These are phyloP conservation scores for Laterallus jamaicensis DNA, from an alignment of 2,113 vertebrate species.

Conservation along the genomic window DNA sequence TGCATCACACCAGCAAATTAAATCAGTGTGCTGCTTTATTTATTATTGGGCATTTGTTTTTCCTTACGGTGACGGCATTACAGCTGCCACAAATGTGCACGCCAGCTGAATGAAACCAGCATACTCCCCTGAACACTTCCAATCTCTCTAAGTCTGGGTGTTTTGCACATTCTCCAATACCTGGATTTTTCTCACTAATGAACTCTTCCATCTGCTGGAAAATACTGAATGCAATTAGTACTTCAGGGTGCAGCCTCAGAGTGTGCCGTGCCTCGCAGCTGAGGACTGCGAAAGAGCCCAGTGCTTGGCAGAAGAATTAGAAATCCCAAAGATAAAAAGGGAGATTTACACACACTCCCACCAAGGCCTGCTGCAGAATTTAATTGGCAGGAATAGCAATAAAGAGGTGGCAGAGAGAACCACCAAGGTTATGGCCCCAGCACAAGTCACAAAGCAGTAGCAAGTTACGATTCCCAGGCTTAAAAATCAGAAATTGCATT, in stretches of 20 bases:
- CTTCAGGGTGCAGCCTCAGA: not conserved
- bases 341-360: not conserved
- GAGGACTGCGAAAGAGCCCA: not conserved
- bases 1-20: slow-evolving; percentile 25
- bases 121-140: not conserved
- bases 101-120: slow-evolving; percentile 14
- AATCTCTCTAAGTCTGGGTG: not conserved
- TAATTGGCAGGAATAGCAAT: slow-evolving; percentile 27
- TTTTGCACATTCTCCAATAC: slow-evolving; percentile 4
- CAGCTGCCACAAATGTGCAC: not conserved
- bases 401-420: not conserved
- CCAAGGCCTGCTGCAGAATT: slow-evolving; percentile 12
- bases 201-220: slow-evolving; percentile 25
- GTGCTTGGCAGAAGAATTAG: slow-evolving; percentile 1
- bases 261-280: not conserved
- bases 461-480: not conserved
- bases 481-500: not conserved
- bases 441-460: not conserved
- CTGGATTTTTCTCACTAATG: slow-evolving; percentile 39
- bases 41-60: slow-evolving; percentile 40
- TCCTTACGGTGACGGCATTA: not conserved
- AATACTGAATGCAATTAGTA: slow-evolving; percentile 36
- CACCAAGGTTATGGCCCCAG: not conserved
- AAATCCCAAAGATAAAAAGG: slow-evolving; percentile 31
- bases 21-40: slow-evolving; percentile 21